Conservation (phyloP, 2,888 invertebrate genomes). For the Didymodactylos carnosus region DNA sequence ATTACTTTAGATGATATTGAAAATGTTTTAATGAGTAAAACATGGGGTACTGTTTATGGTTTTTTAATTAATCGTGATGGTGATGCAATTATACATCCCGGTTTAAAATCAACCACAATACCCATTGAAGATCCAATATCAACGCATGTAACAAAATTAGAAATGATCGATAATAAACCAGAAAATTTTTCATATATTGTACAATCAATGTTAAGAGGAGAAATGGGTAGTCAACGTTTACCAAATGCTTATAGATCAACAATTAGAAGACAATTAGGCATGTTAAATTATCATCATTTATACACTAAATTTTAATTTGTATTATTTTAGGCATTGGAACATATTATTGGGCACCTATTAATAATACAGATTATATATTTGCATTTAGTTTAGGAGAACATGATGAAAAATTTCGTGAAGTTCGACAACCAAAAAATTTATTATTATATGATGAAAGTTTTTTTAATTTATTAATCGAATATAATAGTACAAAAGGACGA, state of each 20-base stretch:
- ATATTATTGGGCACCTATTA: constrained; percentile 32
- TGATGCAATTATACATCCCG: constrained; percentile 34
- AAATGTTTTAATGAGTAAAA: constrained; percentile 31
- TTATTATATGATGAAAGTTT: constrained; percentile 26
- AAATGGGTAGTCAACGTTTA: constrained; percentile 21
- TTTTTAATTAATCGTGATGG: constrained; percentile 33
- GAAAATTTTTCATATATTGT: not conserved
- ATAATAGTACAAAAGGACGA: constrained; percentile 25
- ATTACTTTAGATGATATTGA: constrained; percentile 35
- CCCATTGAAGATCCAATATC: constrained; percentile 35
- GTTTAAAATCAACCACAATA: constrained; percentile 32
- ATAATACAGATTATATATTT: constrained; percentile 32
- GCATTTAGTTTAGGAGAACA: constrained; percentile 32
- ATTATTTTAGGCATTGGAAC: constrained; percentile 21
- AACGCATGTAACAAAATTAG: constrained; percentile 32
- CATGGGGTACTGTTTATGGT: constrained; percentile 35
- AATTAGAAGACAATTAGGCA: not conserved
- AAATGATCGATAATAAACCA: constrained; percentile 15
- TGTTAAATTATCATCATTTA: not conserved
- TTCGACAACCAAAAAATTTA: constrained; percentile 26
- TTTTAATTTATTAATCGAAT: constrained; percentile 34
- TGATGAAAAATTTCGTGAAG: constrained; percentile 31
- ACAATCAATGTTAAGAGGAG: constrained; percentile 25
- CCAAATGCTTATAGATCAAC: constrained; percentile 21
- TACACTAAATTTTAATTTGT: not conserved